Evolutionary conservation across 2,888 invertebrate genomes (phyloP), one percentile per base, ranked within the genome.

Genomic region (Ectobius pallidus): DNA sequence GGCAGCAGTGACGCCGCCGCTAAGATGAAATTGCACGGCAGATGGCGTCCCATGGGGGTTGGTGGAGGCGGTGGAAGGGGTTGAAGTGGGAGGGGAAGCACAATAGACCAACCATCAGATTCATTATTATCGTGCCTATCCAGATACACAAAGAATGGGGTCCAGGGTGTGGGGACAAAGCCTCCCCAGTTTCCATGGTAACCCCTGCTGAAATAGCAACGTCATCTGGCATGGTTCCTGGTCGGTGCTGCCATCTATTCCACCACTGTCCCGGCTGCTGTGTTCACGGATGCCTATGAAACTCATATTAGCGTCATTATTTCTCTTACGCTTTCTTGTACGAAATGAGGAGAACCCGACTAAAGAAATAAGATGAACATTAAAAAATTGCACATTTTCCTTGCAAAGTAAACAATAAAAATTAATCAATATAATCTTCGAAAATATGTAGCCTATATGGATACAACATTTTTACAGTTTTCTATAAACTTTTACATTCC

Each of bases 21-120:
- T 69, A 69, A 75, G 74, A 74, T 72, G 75, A 74, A 73, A 46
- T 73, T 69, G 73, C 52, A 70, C 71, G 72, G 71, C 74, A 67
- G 71, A 73, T 72, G 72, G 49, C 75, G 44, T 68, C 71, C 44
- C 44, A 63, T 39, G 67, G 69, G 71, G 62, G 71, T 65, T 70
- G 34, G 71, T 20, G 39, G 18, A 34, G 20, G 55, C 18, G 49
- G 14, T 22, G 25, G 11, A 42, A n/a, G n/a, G 65, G 62, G 44
- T 16, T 3, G 30, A 25, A 7, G n/a, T 9, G 42, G 58, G 32
- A 30, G 62, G 44, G 55, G 39, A 58, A 18, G 25, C 49, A 69
- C 73, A 73, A 73, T 69, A 46, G 69, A 44, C 70, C 70, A 46
- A 70, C 49, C 62, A 65, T 63, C 70, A 63, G 39, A 69, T 42